Evolutionary conservation across 1,140 invertebrate genomes (phyloP).

Genomic region (Meteorus sp.): DNA sequence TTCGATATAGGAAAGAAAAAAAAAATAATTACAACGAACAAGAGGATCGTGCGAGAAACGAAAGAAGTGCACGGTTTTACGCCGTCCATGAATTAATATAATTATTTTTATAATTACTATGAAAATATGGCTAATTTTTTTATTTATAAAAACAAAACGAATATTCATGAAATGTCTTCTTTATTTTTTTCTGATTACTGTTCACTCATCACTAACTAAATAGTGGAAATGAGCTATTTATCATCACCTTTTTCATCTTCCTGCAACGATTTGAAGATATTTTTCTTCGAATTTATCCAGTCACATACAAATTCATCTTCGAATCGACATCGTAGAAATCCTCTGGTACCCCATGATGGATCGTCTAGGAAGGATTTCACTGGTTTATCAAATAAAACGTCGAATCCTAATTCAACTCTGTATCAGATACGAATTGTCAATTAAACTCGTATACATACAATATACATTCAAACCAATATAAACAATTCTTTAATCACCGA

Average conservation of each 20-base stretch:
- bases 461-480: too few relatives aligned
- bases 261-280: too few relatives aligned
- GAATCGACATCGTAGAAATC: conserved; percentile 10
- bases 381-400: conserved; percentile 32
- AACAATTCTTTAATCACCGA: conserved; percentile 26
- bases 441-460: neutral
- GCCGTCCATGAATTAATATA: conserved; percentile 19
- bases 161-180: neutral
- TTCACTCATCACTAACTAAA: too few relatives aligned
- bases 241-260: too few relatives aligned
- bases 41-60: too few relatives aligned
- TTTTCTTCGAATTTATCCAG: neutral
- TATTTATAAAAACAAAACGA: conserved; percentile 19
- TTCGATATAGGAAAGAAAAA: neutral
- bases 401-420: conserved; percentile 37
- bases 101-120: conserved; percentile 31
- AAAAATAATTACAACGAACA: too few relatives aligned
- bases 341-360: conserved; percentile 8
- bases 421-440: neutral
- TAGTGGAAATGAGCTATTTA: too few relatives aligned
- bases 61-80: neutral
- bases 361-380: conserved; percentile 24
- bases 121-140: conserved; percentile 31
- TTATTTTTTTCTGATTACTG: conserved; percentile 1
- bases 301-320: neutral